Percentiles rank a stretch among this genome's conserved stretches.
These are phyloP conservation scores for Festucalex cinctus DNA, from an alignment of 2,113 vertebrate species.

Conservation along the genomic window DNA sequence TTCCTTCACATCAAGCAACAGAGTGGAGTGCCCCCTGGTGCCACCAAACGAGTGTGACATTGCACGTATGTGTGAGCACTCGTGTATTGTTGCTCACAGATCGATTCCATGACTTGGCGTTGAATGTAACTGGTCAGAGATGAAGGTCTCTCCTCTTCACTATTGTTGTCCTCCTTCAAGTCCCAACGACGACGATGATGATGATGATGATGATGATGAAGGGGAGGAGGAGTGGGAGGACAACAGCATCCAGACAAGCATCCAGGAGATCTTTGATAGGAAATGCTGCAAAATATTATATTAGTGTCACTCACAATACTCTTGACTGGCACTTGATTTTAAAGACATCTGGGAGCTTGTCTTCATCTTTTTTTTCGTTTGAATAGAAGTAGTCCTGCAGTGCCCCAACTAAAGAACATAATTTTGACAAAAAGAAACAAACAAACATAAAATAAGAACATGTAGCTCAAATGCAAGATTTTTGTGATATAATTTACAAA, in stretches of 20 bases:
- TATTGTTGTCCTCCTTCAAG: constrained; percentile 61
- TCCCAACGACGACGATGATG: constrained; percentile 60
- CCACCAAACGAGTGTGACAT: constrained; percentile 43
- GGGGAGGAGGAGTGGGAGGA: constrained; percentile 51
- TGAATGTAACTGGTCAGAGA: constrained; percentile 63
- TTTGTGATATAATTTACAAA: no score
- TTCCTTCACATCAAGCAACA: constrained; percentile 47
- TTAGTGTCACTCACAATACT: constrained; percentile 47
- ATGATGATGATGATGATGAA: constrained; percentile 63
- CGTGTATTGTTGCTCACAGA: constrained; percentile 43
- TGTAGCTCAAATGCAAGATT: not conserved
- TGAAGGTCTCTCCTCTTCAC: constrained; percentile 65
- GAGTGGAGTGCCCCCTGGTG: constrained; percentile 77
- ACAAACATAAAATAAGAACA: no score
- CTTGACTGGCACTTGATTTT: constrained; percentile 59
- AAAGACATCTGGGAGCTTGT: constrained; percentile 46
- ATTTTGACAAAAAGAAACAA: not conserved
- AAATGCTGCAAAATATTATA: constrained; percentile 56
- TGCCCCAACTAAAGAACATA: not conserved
- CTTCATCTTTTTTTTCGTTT: constrained; percentile 49
- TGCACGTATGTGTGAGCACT: constrained; percentile 24
- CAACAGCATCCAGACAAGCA: constrained; percentile 33
- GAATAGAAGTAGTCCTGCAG: constrained; percentile 21
- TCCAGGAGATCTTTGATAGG: constrained; percentile 57
- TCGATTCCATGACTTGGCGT: constrained; percentile 49